Percentiles rank a stretch among this genome's conserved stretches.
Conservation (phyloP, 2,797 vertebrate species). For the Cirrhinus molitorella region DNA sequence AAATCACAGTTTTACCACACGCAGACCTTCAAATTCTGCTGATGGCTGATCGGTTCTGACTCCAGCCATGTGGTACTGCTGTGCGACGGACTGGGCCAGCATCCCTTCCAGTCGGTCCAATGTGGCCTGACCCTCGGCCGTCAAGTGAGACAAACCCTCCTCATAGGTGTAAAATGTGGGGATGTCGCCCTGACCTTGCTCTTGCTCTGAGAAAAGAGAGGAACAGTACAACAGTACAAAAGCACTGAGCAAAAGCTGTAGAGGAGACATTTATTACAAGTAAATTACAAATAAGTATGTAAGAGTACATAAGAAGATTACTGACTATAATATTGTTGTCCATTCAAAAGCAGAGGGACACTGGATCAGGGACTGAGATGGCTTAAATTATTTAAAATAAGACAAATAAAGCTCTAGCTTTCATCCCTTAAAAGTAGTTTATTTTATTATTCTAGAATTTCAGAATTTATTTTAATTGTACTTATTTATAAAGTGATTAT, state of each 20-base stretch:
- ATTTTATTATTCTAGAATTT: too few species aligned
- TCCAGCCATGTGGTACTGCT: constrained; percentile 95
- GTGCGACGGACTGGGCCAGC: constrained; percentile 88
- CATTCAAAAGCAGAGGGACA: neutral
- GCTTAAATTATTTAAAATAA: neutral
- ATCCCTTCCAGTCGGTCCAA: constrained; percentile 94
- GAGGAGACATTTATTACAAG: too few species aligned
- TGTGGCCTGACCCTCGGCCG: constrained; percentile 91
- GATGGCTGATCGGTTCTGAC: constrained; percentile 88
- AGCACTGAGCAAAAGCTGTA: neutral
- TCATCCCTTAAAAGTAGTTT: too few species aligned
- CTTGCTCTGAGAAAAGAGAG: constrained; percentile 79
- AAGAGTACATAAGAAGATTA: too few species aligned
- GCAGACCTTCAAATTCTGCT: constrained; percentile 85
- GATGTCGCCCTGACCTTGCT: constrained; percentile 85
- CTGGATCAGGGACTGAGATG: neutral
- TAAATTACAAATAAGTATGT: too few species aligned
- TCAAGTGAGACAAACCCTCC: constrained; percentile 92
- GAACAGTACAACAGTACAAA: neutral
- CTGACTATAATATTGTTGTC: neutral
- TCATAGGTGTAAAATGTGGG: constrained; percentile 95
- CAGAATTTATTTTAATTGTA: too few species aligned
- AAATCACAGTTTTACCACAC: neutral
- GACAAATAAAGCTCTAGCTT: neutral
- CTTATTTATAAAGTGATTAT: too few species aligned